Evolutionary conservation across 2,888 invertebrate genomes (phyloP).

Genomic region (Lottia scabra): DNA sequence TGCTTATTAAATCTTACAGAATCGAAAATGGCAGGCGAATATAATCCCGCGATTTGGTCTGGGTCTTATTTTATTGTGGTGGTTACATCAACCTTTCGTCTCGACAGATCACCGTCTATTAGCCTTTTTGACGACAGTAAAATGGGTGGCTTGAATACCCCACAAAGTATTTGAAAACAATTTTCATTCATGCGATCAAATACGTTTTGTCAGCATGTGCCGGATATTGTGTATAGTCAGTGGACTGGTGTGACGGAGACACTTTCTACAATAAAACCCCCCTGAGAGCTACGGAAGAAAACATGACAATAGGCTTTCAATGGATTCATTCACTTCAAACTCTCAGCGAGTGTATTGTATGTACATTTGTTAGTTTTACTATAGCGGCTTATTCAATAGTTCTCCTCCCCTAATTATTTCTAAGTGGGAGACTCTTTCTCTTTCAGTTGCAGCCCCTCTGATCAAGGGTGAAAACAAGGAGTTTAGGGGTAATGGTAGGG

Average conservation of each 20-base stretch:
- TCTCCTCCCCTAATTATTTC: constrained; percentile 29
- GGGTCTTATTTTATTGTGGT: no score
- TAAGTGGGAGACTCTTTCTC: constrained; percentile 24
- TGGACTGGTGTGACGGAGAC: constrained; percentile 10
- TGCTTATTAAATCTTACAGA: no score
- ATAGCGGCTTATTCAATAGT: constrained; percentile 3
- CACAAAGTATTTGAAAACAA: constrained; percentile 17
- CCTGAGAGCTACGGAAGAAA: constrained; percentile 1
- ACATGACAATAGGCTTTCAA: not conserved
- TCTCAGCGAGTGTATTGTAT: no score
- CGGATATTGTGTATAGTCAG: constrained; percentile 11
- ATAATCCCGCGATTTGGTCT: no score
- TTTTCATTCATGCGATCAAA: constrained; percentile 21
- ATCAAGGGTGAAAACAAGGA: no score
- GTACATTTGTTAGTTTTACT: not conserved
- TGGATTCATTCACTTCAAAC: not conserved
- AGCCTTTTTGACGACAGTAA: no score
- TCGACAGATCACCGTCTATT: no score
- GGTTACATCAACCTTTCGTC: no score
- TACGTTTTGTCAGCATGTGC: constrained; percentile 16
- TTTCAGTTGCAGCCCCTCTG: constrained; percentile 7
- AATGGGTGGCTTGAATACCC: no score
- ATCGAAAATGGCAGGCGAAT: no score
- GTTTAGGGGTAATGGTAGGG: not conserved
- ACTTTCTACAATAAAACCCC: not conserved